phyloP scores from a whole-genome alignment of 2,888 invertebrate genomes.

The Dichetophora obliterata region DNA sequence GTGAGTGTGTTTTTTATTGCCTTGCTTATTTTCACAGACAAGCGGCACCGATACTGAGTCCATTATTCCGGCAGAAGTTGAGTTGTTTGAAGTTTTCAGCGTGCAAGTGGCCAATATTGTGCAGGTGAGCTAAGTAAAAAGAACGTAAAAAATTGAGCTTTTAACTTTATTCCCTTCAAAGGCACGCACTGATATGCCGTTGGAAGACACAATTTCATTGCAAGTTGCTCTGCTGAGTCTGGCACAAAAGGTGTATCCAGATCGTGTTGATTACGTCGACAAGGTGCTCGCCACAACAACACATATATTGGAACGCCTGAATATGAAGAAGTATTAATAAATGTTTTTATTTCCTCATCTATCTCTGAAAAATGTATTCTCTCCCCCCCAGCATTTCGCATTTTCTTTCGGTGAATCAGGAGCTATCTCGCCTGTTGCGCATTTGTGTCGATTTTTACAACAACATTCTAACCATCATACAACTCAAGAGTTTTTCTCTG shows the following conservation, averaged over 20 bases:
- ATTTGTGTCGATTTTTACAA: conserved; percentile 96
- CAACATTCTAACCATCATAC: conserved; percentile 88
- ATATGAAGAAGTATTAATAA: conserved; percentile 79
- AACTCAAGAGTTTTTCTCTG: conserved; percentile 88
- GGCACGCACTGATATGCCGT: conserved; percentile 93
- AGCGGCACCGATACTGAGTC: conserved; percentile 72
- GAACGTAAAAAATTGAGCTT: neutral
- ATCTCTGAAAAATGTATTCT: too few relatives aligned
- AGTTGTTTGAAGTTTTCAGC: conserved; percentile 98
- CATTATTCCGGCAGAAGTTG: conserved; percentile 86
- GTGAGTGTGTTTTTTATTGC: neutral
- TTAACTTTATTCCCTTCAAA: conserved; percentile 66
- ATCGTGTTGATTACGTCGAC: conserved; percentile 94
- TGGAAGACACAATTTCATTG: conserved; percentile 95
- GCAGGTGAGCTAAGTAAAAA: conserved; percentile 73
- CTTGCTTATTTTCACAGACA: conserved; percentile 56
- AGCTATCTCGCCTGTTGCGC: conserved; percentile 91
- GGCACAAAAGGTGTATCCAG: conserved; percentile 96
- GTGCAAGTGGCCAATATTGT: conserved; percentile 97
- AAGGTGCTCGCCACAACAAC: conserved; percentile 93
- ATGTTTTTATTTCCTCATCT: neutral
- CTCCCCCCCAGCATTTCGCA: conserved; percentile 63
- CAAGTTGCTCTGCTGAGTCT: conserved; percentile 95
- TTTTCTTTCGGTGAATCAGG: conserved; percentile 83
- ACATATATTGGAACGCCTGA: conserved; percentile 89